Percentiles rank a stretch among this genome's conserved stretches.
Conservation (phyloP, 2,888 invertebrate species). For the Resseliella maxima region DNA sequence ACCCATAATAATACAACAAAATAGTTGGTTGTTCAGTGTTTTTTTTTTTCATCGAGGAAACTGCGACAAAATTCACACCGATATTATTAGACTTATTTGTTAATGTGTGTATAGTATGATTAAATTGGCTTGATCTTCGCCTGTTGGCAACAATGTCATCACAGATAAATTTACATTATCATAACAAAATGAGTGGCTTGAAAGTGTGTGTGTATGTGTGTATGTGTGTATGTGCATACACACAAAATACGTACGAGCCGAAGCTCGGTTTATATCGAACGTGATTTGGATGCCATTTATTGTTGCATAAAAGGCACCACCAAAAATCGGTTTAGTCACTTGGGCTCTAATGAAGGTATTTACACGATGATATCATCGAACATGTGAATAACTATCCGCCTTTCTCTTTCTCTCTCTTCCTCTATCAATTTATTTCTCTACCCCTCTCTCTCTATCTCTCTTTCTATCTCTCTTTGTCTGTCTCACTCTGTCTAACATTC, state of each 20-base stretch:
- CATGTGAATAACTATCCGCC: no score
- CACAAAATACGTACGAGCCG: neutral
- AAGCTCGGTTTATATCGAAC: neutral
- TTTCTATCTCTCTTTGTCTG: no score
- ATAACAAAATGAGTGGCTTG: constrained; percentile 33
- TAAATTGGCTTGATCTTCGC: constrained; percentile 26
- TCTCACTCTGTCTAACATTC: no score
- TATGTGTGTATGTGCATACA: neutral
- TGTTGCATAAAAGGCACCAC: neutral
- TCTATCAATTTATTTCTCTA: no score
- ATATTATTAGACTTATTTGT: constrained; percentile 42
- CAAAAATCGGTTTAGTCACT: constrained; percentile 26
- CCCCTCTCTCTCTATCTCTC: no score
- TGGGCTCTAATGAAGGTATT: constrained; percentile 34
- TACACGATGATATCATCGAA: constrained; percentile 35
- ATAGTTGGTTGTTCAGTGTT: no score
- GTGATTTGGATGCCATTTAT: neutral
- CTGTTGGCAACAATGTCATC: constrained; percentile 53
- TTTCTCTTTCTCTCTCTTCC: no score
- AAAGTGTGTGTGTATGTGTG: neutral
- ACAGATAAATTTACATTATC: constrained; percentile 28
- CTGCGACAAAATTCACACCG: neutral
- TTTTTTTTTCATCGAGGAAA: neutral
- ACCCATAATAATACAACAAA: neutral
- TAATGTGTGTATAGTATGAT: constrained; percentile 48